phyloP scores from a whole-genome alignment of 2,113 vertebrate genomes.

The Heterotis niloticus region DNA sequence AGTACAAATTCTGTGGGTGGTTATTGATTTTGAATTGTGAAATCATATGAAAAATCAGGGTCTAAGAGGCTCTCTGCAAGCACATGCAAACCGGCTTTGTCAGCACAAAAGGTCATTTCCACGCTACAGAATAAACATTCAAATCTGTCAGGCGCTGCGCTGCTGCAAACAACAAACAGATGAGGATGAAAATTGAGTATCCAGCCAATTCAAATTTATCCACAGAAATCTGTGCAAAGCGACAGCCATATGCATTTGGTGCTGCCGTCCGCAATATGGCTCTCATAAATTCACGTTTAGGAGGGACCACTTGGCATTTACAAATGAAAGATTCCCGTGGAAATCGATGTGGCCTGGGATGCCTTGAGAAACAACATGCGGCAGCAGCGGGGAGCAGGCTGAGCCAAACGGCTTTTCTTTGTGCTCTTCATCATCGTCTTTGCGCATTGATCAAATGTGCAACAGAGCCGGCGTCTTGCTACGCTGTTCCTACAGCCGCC shows the following conservation, averaged over 20 bases:
- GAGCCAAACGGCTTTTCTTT: neutral
- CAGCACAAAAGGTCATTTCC: slow-evolving; percentile 10
- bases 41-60: neutral
- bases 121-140: slow-evolving; percentile 6
- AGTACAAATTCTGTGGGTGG: neutral
- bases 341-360: neutral
- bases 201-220: neutral
- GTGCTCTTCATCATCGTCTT: neutral
- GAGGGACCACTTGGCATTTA: neutral
- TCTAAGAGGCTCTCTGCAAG: neutral
- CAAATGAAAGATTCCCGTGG: neutral
- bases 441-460: neutral
- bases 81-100: neutral
- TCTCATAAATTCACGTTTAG: neutral
- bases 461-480: neutral
- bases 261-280: neutral
- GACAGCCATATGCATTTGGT: neutral
- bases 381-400: neutral
- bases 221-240: neutral
- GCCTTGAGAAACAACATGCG: neutral
- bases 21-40: slow-evolving; percentile 7
- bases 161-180: neutral
- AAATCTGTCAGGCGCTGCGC: neutral
- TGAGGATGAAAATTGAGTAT: neutral
- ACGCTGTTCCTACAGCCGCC: neutral